Conservation (phyloP, 1,140 invertebrate genomes). For the Drosophila funebris region DNA sequence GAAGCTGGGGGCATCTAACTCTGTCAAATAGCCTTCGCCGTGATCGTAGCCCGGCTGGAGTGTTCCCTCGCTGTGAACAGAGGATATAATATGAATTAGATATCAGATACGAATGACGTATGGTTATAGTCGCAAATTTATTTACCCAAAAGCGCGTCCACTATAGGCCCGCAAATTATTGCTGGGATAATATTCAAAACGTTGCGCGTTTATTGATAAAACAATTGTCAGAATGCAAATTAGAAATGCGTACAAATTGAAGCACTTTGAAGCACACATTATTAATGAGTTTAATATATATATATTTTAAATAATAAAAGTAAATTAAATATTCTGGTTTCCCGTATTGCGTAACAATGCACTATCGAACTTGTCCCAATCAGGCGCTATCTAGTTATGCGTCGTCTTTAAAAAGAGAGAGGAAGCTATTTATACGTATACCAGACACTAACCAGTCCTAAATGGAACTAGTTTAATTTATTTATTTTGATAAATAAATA, state of each 20-base stretch:
- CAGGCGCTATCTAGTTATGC: conserved; percentile 6
- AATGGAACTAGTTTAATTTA: conserved; percentile 27
- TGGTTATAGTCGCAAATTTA: background rate
- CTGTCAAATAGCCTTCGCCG: conserved; percentile 15
- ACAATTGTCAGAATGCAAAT: background rate
- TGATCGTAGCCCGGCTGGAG: conserved; percentile 24
- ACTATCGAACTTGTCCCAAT: conserved; percentile 20
- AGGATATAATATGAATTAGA: background rate
- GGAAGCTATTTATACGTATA: conserved; percentile 33
- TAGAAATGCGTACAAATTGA: background rate
- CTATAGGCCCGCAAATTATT: background rate
- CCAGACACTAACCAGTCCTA: conserved; percentile 26
- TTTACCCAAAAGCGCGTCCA: conserved; percentile 22
- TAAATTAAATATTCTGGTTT: conserved; percentile 2
- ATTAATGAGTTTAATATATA: background rate
- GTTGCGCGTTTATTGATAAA: conserved; percentile 1
- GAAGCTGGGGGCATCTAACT: conserved; percentile 15
- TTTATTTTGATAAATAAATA: conserved; percentile 1
- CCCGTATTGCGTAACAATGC: background rate
- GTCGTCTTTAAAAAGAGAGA: background rate
- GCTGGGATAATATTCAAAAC: background rate
- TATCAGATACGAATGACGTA: background rate
- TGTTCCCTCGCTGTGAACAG: conserved; percentile 17
- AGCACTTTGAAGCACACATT: conserved; percentile 10
- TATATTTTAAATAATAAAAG: background rate